These are phyloP conservation scores for Ophiothrix spiculata DNA, from an alignment of 35 echinoderm and acorn worm genomes.

Conservation along the genomic window DNA sequence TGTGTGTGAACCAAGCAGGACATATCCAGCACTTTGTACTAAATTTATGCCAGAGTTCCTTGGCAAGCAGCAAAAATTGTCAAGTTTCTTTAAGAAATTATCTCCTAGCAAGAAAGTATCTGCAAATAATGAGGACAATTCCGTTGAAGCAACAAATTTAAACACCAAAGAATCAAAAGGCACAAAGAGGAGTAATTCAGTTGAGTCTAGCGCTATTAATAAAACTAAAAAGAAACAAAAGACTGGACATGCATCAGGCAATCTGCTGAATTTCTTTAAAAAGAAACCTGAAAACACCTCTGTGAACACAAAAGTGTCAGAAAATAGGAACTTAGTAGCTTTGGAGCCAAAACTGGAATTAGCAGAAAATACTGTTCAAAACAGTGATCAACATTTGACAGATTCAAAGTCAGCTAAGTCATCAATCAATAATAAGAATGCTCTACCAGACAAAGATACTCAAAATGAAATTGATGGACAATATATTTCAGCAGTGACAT, in stretches of 20 bases:
- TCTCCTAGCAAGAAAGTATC: conserved; percentile 43
- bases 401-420: too few relatives aligned
- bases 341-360: too few relatives aligned
- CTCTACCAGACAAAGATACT: too few relatives aligned
- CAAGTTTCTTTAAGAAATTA: conserved; percentile 77
- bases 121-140: neutral
- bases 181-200: neutral
- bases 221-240: conserved; percentile 43
- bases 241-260: conserved; percentile 13
- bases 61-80: conserved; percentile 89
- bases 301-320: too few relatives aligned
- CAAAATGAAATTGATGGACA: too few relatives aligned
- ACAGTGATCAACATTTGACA: too few relatives aligned
- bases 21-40: conserved; percentile 68
- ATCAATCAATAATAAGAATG: too few relatives aligned
- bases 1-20: conserved; percentile 30
- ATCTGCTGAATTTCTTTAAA: conserved; percentile 32
- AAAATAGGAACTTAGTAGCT: neutral
- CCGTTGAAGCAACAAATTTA: neutral
- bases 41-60: conserved; percentile 92
- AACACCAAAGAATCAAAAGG: neutral
- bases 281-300: too few relatives aligned
- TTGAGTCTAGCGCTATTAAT: neutral
- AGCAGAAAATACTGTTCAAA: too few relatives aligned
- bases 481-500: too few relatives aligned